Base-by-base conservation (phyloP, 2,888 invertebrate genomes). In the Spicauda simplicius region DNA sequence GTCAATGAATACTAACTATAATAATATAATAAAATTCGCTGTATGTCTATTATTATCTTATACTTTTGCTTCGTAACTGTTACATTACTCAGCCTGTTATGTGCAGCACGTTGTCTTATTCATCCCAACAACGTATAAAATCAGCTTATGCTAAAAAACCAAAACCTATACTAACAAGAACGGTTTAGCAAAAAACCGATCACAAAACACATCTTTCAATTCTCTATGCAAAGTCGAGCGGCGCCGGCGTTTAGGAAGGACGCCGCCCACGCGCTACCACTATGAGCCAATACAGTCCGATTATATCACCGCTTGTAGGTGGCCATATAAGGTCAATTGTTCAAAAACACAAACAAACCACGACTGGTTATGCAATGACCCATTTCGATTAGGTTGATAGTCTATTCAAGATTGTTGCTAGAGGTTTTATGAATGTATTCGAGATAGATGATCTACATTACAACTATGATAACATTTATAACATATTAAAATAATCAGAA, bases 291-390 rank as follows among this genome's bases (percentile, higher is more conserved):
- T 83, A 66, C 66, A 83, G 73, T 69, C 72, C 74, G 88, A 88
- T 91, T 91, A 90, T 90, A 90, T 91, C 91, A 90, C 87, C 88
- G 85, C 81, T 84, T 87, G 91, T 91, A 91, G 91, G 91, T 88
- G 88, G 90, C 91, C 91, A 85, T 91, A 91, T 90, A 91, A 91
- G 91, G 91, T 88, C 90, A 90, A 91, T 78, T 91, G 88, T 86
- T 86, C 80, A 83, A 85, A 66, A 87, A 85, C 72, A 76, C 71
- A 76, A 75, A 73, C 73, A 66, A 73, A 82, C 77, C 59, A 63
- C 59, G 69, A 58, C 69, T 70, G 70, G 69, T 71, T 73, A 74
- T 70, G 71, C 73, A 71, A 73, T 74, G 74, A 78, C 75, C 75
- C 71, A 76, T 71, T 73, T 76, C 65, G 68, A 72, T 61, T 67